Base-by-base conservation (phyloP, 2,113 vertebrate species). In the Carassius carassius region DNA sequence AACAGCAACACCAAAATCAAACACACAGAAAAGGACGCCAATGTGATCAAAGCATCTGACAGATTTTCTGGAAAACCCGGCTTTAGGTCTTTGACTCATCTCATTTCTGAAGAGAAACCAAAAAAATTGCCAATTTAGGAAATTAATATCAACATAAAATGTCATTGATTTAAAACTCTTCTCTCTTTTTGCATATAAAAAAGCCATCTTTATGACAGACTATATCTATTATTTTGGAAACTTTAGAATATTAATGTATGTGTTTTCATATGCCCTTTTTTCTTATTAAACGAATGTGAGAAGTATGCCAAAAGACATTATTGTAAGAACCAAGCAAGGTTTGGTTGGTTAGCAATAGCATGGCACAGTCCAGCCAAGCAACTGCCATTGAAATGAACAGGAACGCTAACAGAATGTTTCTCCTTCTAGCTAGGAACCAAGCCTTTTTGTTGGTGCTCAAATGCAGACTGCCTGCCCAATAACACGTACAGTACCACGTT, bases 1-100 rank as follows among this genome's bases (percentile, higher is more conserved):
- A 16, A 85, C 35, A 58, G 23, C n/a, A 56, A 60, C 73, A 65
- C 79, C 86, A 72, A n/a, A 29, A 77, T 63, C 32, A n/a, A 70
- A 77, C 83, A 82, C 54, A 78, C 69, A 14, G 23, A 75, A 58
- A 47, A 58, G 58, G 29, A 25, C 12, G 37, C 41, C 35, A 60
- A 9, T 47, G 72, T 6, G 9, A 73, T 35, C 21, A 77, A 78
- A 63, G 19, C 41, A 5, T 47, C 44, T 37, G 60, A 85, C 67
- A 67, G 56, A 32, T 14, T 51, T 32, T 81, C 63, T 51, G 41
- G 23, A 19, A 69, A 81, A 35, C 9, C 1, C 47, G 4, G 19
- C 23, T 29, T 74, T 65, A 29, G 67, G 2, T 3, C 78, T 44
- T n/a, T 79, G 56, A 49, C 23, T 69, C 44, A 35, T 67, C 3